A percentile compares a stretch with the other conserved stretches of the same genome.
phyloP scores from a whole-genome alignment of 2,113 vertebrate genomes.

The Rana temporaria region DNA sequence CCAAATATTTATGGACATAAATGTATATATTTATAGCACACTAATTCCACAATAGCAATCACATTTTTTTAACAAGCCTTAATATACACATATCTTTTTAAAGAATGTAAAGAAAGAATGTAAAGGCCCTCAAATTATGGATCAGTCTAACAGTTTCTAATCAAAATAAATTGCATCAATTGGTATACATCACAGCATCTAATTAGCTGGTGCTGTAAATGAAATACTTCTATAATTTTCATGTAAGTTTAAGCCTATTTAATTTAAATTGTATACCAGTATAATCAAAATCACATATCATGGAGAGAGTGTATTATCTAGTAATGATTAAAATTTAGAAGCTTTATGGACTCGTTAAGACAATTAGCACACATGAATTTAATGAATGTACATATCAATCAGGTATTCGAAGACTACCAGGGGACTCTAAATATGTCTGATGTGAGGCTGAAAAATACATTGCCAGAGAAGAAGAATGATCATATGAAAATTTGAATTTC shows the following conservation, averaged over 20 bases:
- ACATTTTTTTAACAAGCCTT: no score
- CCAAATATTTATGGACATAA: no score
- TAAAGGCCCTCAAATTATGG: not conserved
- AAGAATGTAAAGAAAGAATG: no score
- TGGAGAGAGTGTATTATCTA: not conserved
- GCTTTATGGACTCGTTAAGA: not conserved
- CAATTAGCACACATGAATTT: not conserved
- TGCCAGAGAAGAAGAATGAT: not conserved
- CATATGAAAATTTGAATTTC: not conserved
- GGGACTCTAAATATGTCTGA: not conserved
- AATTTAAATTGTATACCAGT: not conserved
- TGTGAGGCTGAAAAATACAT: not conserved
- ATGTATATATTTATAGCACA: no score
- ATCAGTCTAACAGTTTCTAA: not conserved
- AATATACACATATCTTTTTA: no score
- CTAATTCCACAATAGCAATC: no score
- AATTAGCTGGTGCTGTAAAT: not conserved
- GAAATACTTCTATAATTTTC: not conserved
- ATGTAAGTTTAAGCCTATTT: constrained; percentile 6
- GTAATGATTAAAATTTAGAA: constrained; percentile 15
- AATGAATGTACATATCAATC: constrained; percentile 12
- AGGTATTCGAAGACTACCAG: not conserved
- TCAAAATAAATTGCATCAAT: not conserved
- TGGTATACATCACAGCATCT: not conserved
- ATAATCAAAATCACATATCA: constrained; percentile 1